Evolutionary conservation across 2,888 invertebrate species (phyloP), one percentile per base, ranked within the genome.

Genomic region (Pasiphila rectangulata): DNA sequence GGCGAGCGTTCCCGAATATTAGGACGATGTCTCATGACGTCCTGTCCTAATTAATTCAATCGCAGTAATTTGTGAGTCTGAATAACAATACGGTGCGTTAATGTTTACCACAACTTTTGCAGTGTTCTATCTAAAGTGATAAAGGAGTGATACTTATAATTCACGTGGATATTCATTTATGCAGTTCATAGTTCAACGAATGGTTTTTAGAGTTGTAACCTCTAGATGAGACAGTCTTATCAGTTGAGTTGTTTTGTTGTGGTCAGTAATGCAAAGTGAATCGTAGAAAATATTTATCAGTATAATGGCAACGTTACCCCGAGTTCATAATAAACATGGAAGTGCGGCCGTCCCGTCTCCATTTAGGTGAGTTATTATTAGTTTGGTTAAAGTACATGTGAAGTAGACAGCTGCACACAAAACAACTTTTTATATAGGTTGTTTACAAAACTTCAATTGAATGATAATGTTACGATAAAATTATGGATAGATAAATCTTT

Each of bases 221-320:
- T 23, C 10, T 9, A n/a, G 13, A 25, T 13, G 15, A 21, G 13
- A 13, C 5, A 17, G 4, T 44, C 37, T 41, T 50, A 50, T 50
- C 50, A 38, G 30, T 45, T 50, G 45, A 38, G 30, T 45, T 50
- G 45, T 46, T 43, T 50, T 42, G 45, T 46, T 50, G 24, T 43
- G 37, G 39, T 24, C 42, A 44, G 56, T 57, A 45, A 52, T 61
- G 54, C 56, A 37, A 49, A 35, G 44, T 54, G 49, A 46, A 44
- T 39, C 19, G 20, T 46, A 59, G 43, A 59, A 29, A 52, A 54
- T 16, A 55, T 48, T 54, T 39, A 45, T 51, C 9, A 43, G 38
- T 32, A 50, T 59, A 64, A 88, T 88, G 87, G 87, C 87, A 67
- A 88, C 87, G 56, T 79, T 88, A 67, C 87, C 87, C 13, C 74